Evolutionary conservation across 1,140 invertebrate genomes (phyloP), one percentile per base, ranked within the genome.

Genomic region (Lamellibrachia luymesi): DNA sequence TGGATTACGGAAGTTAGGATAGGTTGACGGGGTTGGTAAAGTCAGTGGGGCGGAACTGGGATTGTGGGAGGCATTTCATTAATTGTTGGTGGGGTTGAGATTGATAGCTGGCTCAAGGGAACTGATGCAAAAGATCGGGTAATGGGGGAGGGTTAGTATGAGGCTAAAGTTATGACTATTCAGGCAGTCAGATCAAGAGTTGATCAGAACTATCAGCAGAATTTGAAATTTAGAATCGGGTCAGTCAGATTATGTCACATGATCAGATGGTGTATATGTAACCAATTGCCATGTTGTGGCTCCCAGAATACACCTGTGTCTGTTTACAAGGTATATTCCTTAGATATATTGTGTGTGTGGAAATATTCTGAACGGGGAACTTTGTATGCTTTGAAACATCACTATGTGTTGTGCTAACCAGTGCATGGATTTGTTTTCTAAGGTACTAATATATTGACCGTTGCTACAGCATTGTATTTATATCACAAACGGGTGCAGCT

Each of bases 1-100:
- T 99, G 98, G 98, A 98, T 13, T 92, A 92, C 50, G 51, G 90
- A 4, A 91, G 50, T n/a, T 51, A 50, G 38, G 90, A 2, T 51
- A n/a, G 49, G 6, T 10, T 50, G 80, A 90, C 17, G 50, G 50
- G 38, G 90, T 27, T 4, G 5, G 27, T 10, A 13, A n/a, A 91
- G 13, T 13, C 49, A 50, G 90, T 27, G 90, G 5, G 90, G 38
- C 4, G 17, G 27, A 50, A 51, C 50, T 91, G 27, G 38, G 90
- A 2, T 13, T 91, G 50, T 91, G 17, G 17, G n/a, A 17, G n/a
- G 80, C 17, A 8, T 91, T 2, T 10, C 38, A 50, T 2, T 38
- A 91, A n/a, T 91, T 4, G 50, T 25, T 91, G 90, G 10, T 91
- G 49, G 50, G 90, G 8, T 91, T 25, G 80, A 90, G n/a, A n/a